Conservation (phyloP, 23 tunicate species). For the Halocynthia aurantium region DNA sequence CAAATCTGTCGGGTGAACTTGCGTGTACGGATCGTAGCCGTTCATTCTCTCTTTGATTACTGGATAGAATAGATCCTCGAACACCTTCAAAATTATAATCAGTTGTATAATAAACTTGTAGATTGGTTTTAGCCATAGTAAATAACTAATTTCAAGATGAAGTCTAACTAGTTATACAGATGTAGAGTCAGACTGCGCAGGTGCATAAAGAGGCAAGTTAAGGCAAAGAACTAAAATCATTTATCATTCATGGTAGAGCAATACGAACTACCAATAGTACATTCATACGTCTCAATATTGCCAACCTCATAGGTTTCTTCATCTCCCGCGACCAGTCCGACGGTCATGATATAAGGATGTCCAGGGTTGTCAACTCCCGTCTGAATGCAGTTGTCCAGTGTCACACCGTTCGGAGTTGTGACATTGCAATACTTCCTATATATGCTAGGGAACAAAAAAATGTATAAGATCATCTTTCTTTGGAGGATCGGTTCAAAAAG, state of each 20-base stretch:
- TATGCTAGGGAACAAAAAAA: conserved; percentile 7
- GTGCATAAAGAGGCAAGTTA: too few species aligned
- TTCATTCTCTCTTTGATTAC: conserved; percentile 70
- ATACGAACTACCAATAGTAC: too few species aligned
- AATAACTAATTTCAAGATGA: too few species aligned
- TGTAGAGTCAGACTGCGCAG: too few species aligned
- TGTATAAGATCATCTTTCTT: not conserved
- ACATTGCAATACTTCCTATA: conserved; percentile 12
- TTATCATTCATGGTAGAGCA: too few species aligned
- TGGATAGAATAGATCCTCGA: conserved; percentile 91
- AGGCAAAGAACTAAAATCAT: not conserved
- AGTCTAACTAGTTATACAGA: too few species aligned
- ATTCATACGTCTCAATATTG: not conserved
- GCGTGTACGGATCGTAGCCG: conserved; percentile 60
- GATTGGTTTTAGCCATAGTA: too few species aligned
- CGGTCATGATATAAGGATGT: conserved; percentile 81
- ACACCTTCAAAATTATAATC: conserved; percentile 18
- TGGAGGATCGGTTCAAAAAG: too few species aligned
- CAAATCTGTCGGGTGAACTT: conserved; percentile 68
- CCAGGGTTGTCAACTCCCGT: conserved; percentile 97
- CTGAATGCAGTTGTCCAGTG: conserved; percentile 86
- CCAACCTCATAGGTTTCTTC: conserved; percentile 79
- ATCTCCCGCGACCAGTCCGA: conserved; percentile 95
- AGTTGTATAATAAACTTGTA: too few species aligned
- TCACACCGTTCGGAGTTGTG: conserved; percentile 58